phyloP scores from a whole-genome alignment of 2,888 invertebrate genomes.

The Leptopilina syphax region DNA sequence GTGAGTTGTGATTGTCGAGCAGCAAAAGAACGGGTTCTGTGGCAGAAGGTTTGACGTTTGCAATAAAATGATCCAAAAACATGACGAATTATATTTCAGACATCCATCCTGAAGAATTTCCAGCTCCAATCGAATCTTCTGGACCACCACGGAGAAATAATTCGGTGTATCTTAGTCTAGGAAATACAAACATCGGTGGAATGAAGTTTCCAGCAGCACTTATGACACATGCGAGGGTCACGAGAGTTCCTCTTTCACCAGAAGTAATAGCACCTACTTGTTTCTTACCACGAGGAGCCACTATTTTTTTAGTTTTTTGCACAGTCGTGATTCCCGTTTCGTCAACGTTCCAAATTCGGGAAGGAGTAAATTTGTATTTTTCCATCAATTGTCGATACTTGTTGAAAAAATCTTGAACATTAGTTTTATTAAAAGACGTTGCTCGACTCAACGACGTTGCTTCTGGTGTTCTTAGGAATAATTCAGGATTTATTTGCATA shows the following conservation, averaged over 20 bases:
- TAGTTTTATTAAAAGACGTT: slow-evolving; percentile 48
- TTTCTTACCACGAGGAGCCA: neutral
- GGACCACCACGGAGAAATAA: slow-evolving; percentile 1
- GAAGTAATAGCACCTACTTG: neutral
- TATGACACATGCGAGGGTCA: neutral
- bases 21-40: slow-evolving; percentile 58
- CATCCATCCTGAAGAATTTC: neutral
- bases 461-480: slow-evolving; percentile 52
- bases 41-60: neutral
- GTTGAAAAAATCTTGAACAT: neutral
- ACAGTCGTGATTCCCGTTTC: neutral
- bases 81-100: neutral
- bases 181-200: neutral
- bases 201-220: neutral
- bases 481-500: slow-evolving; percentile 54
- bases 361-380: neutral
- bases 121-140: slow-evolving; percentile 1
- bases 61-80: neutral
- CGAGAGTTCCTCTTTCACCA: neutral
- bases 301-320: neutral
- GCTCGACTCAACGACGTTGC: slow-evolving; percentile 50
- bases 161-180: neutral
- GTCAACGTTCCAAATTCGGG: neutral
- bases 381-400: neutral
- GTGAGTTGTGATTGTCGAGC: slow-evolving; percentile 58